These are phyloP conservation scores for Phaetusa simplex DNA, from an alignment of 2,113 vertebrate species.

Conservation along the genomic window DNA sequence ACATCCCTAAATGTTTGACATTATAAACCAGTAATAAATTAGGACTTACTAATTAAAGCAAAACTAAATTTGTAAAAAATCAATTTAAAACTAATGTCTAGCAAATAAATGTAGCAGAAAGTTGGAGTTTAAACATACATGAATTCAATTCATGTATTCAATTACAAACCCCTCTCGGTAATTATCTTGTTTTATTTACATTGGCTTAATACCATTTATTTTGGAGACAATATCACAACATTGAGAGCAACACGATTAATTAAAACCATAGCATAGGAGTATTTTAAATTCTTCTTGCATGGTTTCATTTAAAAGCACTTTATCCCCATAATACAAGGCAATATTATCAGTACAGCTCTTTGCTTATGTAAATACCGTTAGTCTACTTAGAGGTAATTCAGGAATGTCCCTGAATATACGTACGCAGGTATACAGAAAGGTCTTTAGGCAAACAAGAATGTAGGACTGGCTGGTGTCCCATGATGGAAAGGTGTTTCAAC, in stretches of 20 bases:
- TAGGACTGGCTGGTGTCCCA: not conserved
- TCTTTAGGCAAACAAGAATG: not conserved
- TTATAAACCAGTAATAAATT: not conserved
- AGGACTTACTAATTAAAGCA: not conserved
- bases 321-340: not conserved
- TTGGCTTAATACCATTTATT: not conserved
- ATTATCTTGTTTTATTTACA: not conserved
- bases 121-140: not conserved
- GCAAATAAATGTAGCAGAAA: not conserved
- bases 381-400: not conserved
- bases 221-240: not conserved
- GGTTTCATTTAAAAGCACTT: not conserved
- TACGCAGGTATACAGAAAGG: not conserved
- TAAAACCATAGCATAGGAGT: not conserved
- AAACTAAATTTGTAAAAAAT: not conserved
- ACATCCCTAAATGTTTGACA: not conserved
- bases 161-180: not conserved
- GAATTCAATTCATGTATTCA: not conserved
- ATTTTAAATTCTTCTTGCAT: not conserved
- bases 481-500: not conserved
- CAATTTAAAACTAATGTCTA: not conserved
- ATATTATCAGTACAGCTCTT: not conserved
- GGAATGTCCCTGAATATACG: not conserved
- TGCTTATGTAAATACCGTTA: not conserved
- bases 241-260: not conserved